Percentiles rank a stretch among this genome's conserved stretches.
Conservation (phyloP, 2,888 invertebrate genomes). For the Scelioninae gen. 2 region DNA sequence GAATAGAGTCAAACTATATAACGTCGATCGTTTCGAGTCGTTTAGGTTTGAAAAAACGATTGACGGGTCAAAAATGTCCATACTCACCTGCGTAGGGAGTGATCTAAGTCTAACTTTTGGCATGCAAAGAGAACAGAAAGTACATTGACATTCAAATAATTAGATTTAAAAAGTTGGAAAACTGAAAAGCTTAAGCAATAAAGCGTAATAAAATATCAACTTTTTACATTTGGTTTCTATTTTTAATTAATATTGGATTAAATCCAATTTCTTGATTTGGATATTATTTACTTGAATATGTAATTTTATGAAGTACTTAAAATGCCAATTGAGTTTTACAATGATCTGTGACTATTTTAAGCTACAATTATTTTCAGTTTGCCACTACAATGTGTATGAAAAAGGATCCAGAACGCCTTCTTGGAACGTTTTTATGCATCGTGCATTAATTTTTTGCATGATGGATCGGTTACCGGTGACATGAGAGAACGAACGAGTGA, state of each 20-base stretch:
- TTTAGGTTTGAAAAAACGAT: not conserved
- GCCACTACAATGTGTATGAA: not conserved
- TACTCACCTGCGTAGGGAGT: not conserved
- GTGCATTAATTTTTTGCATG: not conserved
- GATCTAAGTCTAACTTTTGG: not conserved
- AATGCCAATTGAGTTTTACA: too few relatives aligned
- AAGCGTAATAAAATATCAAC: not conserved
- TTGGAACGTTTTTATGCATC: too few relatives aligned
- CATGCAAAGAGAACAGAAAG: not conserved
- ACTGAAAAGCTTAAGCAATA: constrained; percentile 1
- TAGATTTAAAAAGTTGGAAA: not conserved
- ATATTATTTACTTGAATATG: too few relatives aligned
- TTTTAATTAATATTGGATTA: too few relatives aligned
- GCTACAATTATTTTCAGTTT: constrained; percentile 3
- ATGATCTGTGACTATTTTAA: too few relatives aligned
- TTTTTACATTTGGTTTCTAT: not conserved
- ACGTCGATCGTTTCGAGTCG: too few relatives aligned
- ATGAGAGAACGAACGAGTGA: constrained; percentile 32
- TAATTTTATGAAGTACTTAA: too few relatives aligned
- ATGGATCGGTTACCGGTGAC: constrained; percentile 20
- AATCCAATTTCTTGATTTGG: too few relatives aligned
- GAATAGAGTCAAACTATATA: not conserved
- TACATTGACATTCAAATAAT: not conserved
- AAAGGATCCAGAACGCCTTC: not conserved
- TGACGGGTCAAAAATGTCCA: not conserved